phyloP scores from a whole-genome alignment of 2,113 vertebrate genomes.

The Zosterops hypoxanthus region DNA sequence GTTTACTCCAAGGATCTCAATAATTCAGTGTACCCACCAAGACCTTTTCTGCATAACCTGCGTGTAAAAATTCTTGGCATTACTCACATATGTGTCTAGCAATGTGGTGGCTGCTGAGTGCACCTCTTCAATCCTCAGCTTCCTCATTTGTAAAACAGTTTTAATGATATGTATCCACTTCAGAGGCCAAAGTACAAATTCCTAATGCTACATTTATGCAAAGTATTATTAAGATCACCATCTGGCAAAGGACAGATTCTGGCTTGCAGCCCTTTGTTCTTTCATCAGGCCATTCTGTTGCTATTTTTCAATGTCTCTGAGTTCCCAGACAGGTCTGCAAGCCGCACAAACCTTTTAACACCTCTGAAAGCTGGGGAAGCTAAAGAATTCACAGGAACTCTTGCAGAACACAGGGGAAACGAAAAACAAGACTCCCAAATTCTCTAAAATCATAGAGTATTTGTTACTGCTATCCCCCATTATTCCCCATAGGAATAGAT shows the following conservation, averaged over 20 bases:
- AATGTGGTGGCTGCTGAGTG: background rate
- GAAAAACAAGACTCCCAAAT: background rate
- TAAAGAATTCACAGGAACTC: conserved; percentile 16
- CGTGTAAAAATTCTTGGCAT: background rate
- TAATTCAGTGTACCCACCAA: background rate
- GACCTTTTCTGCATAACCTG: background rate
- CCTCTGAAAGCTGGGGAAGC: conserved; percentile 29
- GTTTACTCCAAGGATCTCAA: background rate
- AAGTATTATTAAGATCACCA: conserved; percentile 30
- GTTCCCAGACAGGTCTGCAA: conserved; percentile 16
- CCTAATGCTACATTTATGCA: conserved; percentile 30
- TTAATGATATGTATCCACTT: conserved; percentile 26
- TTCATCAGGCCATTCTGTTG: background rate
- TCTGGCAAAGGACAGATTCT: conserved; percentile 51
- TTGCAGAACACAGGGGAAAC: background rate
- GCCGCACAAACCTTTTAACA: conserved; percentile 51
- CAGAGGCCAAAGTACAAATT: conserved; percentile 39
- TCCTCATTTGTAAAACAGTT: background rate
- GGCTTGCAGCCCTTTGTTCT: conserved; percentile 50
- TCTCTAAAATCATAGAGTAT: conserved; percentile 36
- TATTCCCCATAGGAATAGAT: conserved; percentile 35
- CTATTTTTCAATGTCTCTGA: conserved; percentile 12
- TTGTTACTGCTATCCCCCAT: background rate
- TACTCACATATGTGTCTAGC: background rate
- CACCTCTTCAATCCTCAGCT: background rate